Conservation (phyloP, 2,888 invertebrate genomes). For the Tipula unca region DNA sequence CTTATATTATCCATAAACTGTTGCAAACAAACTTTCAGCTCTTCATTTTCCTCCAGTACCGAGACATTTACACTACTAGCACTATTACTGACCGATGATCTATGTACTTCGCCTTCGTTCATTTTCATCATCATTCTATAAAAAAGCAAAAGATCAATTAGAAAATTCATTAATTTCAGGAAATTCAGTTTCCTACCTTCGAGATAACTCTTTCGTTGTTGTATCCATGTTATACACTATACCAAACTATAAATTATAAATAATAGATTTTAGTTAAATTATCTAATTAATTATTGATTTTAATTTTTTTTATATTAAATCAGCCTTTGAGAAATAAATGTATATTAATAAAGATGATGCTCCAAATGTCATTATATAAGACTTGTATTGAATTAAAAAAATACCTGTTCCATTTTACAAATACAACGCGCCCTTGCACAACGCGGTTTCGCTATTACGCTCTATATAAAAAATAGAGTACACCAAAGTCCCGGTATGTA, state of each 20-base stretch:
- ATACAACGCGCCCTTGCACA: too few relatives aligned
- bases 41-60: constrained; percentile 48
- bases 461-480: too few relatives aligned
- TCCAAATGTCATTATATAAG: background rate
- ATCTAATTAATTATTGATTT: background rate
- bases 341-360: too few relatives aligned
- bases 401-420: too few relatives aligned
- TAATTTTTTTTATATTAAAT: background rate
- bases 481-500: too few relatives aligned
- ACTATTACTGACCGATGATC: constrained; percentile 31
- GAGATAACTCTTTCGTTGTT: background rate
- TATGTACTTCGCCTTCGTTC: constrained; percentile 46
- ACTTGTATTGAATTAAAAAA: too few relatives aligned
- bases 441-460: too few relatives aligned
- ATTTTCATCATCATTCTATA: constrained; percentile 51
- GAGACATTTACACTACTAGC: constrained; percentile 27
- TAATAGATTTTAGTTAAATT: background rate
- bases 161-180: background rate
- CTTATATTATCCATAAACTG: constrained; percentile 72
- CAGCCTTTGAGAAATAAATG: background rate
- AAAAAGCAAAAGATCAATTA: constrained; percentile 16
- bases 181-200: background rate
- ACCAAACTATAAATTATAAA: background rate
- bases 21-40: constrained; percentile 65
- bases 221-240: background rate